Percentiles rank a stretch among this genome's conserved stretches.
Evolutionary conservation across 2,797 vertebrate genomes (phyloP).

Genomic region (Ataeniobius toweri): DNA sequence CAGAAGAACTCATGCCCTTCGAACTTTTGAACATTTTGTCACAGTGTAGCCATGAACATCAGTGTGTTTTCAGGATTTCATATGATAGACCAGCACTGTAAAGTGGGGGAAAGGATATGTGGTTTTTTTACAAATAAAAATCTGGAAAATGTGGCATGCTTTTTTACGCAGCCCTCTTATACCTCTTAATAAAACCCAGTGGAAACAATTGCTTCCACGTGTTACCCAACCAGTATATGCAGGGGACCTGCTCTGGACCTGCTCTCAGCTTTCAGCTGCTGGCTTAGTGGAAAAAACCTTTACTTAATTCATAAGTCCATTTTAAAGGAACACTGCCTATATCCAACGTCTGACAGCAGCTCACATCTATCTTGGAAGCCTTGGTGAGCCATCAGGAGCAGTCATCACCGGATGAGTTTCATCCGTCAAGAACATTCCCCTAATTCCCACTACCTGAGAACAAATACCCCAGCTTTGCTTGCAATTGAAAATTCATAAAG

Average conservation of each 20-base stretch:
- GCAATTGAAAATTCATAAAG: slow-evolving; percentile 1
- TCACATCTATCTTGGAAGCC: slow-evolving; percentile 54
- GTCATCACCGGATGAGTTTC: slow-evolving; percentile 40
- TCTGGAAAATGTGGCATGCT: neutral
- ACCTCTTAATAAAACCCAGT: neutral
- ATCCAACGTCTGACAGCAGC: slow-evolving; percentile 55
- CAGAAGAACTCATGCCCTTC: neutral
- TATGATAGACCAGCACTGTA: neutral
- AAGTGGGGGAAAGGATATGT: neutral
- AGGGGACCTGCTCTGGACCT: too few species aligned
- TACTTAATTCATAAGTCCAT: slow-evolving; percentile 23
- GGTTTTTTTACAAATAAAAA: neutral
- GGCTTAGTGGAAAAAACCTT: slow-evolving; percentile 5
- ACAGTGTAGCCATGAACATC: neutral
- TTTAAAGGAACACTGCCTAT: slow-evolving; percentile 36
- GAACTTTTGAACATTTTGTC: neutral
- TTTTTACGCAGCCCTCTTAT: neutral
- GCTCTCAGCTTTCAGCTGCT: neutral
- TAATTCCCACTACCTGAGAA: slow-evolving; percentile 22
- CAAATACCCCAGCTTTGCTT: slow-evolving; percentile 1
- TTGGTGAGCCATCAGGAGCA: slow-evolving; percentile 40
- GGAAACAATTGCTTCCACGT: neutral
- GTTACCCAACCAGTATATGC: too few species aligned
- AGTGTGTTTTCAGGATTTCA: neutral
- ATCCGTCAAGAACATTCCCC: slow-evolving; percentile 19